These are phyloP conservation scores for Cairina moschata DNA, from an alignment of 2,113 vertebrate genomes.

Conservation along the genomic window DNA sequence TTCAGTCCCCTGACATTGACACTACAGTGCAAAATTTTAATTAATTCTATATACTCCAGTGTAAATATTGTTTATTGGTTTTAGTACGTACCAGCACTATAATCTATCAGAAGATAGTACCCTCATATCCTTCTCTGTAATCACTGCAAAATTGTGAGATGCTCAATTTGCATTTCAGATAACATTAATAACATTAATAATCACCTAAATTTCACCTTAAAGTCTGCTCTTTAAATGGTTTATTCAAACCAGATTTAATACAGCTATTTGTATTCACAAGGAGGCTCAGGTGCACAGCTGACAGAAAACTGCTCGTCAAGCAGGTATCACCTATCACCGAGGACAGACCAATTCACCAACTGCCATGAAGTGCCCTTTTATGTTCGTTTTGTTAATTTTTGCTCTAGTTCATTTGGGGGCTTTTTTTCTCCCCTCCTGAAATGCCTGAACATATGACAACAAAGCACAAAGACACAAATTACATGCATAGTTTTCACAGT, in stretches of 20 bases:
- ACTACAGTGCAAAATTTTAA: neutral
- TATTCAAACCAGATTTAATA: neutral
- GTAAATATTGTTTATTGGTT: neutral
- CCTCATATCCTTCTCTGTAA: neutral
- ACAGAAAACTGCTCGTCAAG: neutral
- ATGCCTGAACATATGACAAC: neutral
- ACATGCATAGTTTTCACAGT: neutral
- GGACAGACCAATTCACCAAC: neutral
- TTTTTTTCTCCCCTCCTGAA: neutral
- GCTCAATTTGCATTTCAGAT: neutral
- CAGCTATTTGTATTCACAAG: neutral
- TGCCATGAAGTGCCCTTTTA: neutral
- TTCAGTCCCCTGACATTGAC: neutral
- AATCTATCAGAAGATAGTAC: neutral
- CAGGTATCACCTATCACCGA: neutral
- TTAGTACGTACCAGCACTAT: rapidly evolving
- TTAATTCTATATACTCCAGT: neutral
- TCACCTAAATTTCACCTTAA: neutral
- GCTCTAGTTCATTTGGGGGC: neutral
- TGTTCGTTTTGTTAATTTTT: neutral
- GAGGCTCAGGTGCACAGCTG: neutral
- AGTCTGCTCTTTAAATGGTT: neutral
- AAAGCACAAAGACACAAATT: neutral
- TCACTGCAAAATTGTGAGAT: neutral
- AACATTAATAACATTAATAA: neutral